Base-by-base conservation (phyloP, 2,888 invertebrate genomes). In the Pinctada fucata region DNA sequence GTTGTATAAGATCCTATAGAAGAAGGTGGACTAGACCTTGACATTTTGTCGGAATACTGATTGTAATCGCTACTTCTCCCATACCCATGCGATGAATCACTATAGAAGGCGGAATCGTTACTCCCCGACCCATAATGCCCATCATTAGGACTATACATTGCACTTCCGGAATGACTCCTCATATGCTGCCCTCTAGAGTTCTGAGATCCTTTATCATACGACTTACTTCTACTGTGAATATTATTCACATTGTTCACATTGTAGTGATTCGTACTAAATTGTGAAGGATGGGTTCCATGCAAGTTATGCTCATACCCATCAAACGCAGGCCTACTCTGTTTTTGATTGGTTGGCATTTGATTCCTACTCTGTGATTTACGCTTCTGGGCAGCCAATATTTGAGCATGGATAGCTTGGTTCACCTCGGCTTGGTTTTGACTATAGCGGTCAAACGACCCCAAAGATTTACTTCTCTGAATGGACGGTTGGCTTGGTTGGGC, bases 1-100 rank as follows among this genome's bases (percentile, higher is more conserved):
- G 68, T 64, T 50, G 68, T 58, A 48, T 78, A 78, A 3, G 78
- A 78, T 6, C 50, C 74, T 10, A 74, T 16, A 16, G 74, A 65
- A 8, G 74, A 74, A 3, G 68, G 68, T 6, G 68, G 68, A 68
- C 68, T 68, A 13, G 16, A 68, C 6, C 68, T 31, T 6, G 68
- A 31, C 3, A 13, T 10, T 45, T 47, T 47, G 13, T 47, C 8
- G 13, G 4, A 4, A 6, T 31, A 45, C 68, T 47, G 16, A 45
- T 16, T n/a, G 58, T 13, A 10, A 10, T 6, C 6, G 8, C 58
- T 58, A 58, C 58, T 58, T 31, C 31, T 49, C 2, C 72, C 72
- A n/a, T 63, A 47, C 48, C 65, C 49, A 10, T 74, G 66, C 2
- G 66, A 3, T 13, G 74, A 74, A 31, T 74, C 74, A 51, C 74